phyloP scores from a whole-genome alignment of 2,797 vertebrate species.

The Coreius guichenoti region DNA sequence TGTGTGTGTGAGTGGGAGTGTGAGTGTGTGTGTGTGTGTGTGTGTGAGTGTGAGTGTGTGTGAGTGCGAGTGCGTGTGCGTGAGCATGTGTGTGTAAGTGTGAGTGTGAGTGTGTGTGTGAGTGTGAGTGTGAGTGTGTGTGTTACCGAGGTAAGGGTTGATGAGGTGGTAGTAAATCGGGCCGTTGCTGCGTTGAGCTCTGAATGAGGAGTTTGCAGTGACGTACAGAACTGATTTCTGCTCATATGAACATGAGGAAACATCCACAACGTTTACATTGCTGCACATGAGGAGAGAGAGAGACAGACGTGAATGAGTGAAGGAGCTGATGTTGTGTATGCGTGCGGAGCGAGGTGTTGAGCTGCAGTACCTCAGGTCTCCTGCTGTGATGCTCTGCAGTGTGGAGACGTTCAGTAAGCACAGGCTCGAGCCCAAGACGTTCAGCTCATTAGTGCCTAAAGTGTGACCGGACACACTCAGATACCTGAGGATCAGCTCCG shows the following conservation, averaged over 20 bases:
- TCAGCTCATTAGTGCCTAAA: constrained; percentile 66
- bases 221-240: constrained; percentile 70
- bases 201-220: constrained; percentile 67
- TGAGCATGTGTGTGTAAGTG: too few relatives aligned
- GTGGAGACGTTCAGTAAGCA: constrained; percentile 66
- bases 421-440: constrained; percentile 64
- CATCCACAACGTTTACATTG: constrained; percentile 59
- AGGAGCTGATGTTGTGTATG: background rate
- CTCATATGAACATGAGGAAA: constrained; percentile 67
- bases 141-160: constrained; percentile 65
- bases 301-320: background rate
- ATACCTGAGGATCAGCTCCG: constrained; percentile 70
- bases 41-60: too few relatives aligned
- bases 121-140: background rate
- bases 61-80: too few relatives aligned
- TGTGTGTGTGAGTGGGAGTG: too few relatives aligned
- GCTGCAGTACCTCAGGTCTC: constrained; percentile 56
- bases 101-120: too few relatives aligned
- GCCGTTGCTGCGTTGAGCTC: background rate
- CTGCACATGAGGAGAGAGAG: constrained; percentile 56
- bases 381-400: constrained; percentile 64
- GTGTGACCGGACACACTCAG: constrained; percentile 61
- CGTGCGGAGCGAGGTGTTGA: background rate
- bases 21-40: too few relatives aligned
- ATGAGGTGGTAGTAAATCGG: constrained; percentile 64